phyloP scores from a whole-genome alignment of 2,888 invertebrate species.

The Phortica okadai region DNA sequence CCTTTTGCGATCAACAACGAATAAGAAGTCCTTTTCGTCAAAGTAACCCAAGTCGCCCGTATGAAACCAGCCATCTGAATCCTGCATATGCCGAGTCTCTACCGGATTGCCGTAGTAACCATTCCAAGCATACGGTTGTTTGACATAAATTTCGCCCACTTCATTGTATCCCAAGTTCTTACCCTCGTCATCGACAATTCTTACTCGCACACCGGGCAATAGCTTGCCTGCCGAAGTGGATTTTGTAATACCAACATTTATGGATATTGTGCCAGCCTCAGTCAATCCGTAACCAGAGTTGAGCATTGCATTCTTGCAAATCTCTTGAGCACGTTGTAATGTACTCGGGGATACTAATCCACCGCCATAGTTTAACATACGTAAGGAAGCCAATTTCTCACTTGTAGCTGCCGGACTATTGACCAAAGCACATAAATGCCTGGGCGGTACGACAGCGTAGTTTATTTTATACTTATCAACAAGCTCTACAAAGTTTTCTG shows the following conservation, averaged over 20 bases:
- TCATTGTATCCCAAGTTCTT: constrained; percentile 55
- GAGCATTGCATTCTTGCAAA: constrained; percentile 54
- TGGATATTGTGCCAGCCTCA: constrained; percentile 58
- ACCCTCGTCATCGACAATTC: constrained; percentile 64
- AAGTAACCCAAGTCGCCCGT: constrained; percentile 74
- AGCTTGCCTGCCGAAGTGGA: constrained; percentile 60
- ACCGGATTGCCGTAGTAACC: constrained; percentile 69
- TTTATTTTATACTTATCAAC: constrained; percentile 63
- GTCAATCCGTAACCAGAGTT: constrained; percentile 64
- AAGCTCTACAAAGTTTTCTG: constrained; percentile 59
- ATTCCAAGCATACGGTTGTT: constrained; percentile 57
- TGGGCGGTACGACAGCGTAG: constrained; percentile 55
- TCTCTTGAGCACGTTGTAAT: constrained; percentile 52
- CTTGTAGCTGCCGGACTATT: constrained; percentile 51
- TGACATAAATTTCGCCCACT: constrained; percentile 67
- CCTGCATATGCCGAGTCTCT: constrained; percentile 61
- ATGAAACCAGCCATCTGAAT: constrained; percentile 68
- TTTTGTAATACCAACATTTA: constrained; percentile 55
- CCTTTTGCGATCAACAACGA: constrained; percentile 70
- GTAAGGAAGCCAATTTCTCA: constrained; percentile 54
- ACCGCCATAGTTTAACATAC: constrained; percentile 61
- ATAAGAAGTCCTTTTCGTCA: constrained; percentile 67
- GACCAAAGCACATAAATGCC: constrained; percentile 56
- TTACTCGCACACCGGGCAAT: constrained; percentile 52
- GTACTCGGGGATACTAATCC: constrained; percentile 53